These are phyloP conservation scores for Bombyx mori DNA, from an alignment of 1,140 invertebrate species.

Conservation along the genomic window DNA sequence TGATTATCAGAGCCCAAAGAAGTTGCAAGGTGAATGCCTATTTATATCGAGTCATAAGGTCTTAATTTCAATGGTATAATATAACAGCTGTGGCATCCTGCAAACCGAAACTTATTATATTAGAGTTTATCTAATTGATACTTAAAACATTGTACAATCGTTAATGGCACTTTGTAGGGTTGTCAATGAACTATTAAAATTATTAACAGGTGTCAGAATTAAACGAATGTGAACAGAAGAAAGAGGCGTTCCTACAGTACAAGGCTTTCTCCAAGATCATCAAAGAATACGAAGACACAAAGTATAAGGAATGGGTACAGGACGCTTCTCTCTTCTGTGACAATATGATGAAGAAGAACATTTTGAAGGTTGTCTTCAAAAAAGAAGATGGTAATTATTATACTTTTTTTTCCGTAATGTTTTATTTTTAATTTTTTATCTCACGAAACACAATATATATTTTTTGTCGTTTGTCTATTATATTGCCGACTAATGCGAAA, in stretches of 20 bases:
- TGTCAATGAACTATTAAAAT: neutral
- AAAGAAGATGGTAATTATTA: constrained; percentile 28
- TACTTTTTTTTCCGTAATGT: neutral
- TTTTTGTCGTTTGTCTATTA: too few species aligned
- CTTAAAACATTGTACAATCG: neutral
- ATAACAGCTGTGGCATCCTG: too few species aligned
- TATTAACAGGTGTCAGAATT: constrained; percentile 76
- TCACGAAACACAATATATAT: too few species aligned
- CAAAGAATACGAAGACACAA: constrained; percentile 82
- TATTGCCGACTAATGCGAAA: too few species aligned
- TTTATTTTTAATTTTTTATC: too few species aligned
- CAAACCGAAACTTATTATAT: too few species aligned
- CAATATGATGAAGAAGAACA: constrained; percentile 76
- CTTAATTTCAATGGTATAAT: too few species aligned
- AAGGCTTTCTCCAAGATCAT: constrained; percentile 80
- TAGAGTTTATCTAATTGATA: neutral
- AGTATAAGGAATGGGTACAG: constrained; percentile 76
- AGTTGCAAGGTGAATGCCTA: too few species aligned
- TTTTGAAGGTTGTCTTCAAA: constrained; percentile 73
- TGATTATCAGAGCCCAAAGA: too few species aligned
- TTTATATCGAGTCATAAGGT: too few species aligned
- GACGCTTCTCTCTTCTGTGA: constrained; percentile 72
- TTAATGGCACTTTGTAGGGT: neutral
- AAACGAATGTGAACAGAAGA: constrained; percentile 80
- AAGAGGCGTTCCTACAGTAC: constrained; percentile 83